Evolutionary conservation across 2,888 invertebrate genomes (phyloP), one percentile per base, ranked within the genome.

Genomic region (Masnerella sp.): DNA sequence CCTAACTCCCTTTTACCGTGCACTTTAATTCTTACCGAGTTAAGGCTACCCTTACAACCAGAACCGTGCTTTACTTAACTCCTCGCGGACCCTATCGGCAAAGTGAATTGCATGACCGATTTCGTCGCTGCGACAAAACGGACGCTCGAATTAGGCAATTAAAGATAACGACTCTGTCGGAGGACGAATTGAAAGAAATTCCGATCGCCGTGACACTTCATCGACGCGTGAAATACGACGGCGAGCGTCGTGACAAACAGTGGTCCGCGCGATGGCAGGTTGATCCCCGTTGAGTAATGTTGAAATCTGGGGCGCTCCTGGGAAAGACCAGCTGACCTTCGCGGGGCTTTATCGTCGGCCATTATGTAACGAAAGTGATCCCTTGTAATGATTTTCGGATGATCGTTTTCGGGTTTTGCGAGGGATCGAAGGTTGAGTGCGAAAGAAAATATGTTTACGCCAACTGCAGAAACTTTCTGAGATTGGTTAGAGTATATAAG

Each of bases 231-330:
- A 74, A 77, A 71, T 77, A 78, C 71, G 73, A 76, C 56, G 78
- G 74, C 75, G 78, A 73, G 51, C 18, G 22, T 7, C 77, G 76
- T 77, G 78, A 78, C 80, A 81, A 85, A 86, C 84, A 85, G 84
- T 84, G 80, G 82, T 76, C 76, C 78, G 74, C 74, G 56, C 59
- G 65, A 49, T 85, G 87, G 82, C 86, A 87, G 83, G 82, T 87
- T 87, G 86, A 87, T 87, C 87, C 86, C 74, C 76, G 80, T 86
- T 87, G 87, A 87, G 85, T 87, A 87, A 87, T 87, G 87, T 87
- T 83, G 81, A 87, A 87, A 87, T 87, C 87, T 87, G 87, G 85
- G 86, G 86, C 82, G 85, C 81, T 83, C 82, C 82, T 84, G 87
- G 84, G 85, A 85, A 85, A 81, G 80, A 75, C 80, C 85, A 86